Percentiles rank a stretch among this genome's conserved stretches.
Conservation (phyloP, 2,888 invertebrate species). For the Girardia tigrina region DNA sequence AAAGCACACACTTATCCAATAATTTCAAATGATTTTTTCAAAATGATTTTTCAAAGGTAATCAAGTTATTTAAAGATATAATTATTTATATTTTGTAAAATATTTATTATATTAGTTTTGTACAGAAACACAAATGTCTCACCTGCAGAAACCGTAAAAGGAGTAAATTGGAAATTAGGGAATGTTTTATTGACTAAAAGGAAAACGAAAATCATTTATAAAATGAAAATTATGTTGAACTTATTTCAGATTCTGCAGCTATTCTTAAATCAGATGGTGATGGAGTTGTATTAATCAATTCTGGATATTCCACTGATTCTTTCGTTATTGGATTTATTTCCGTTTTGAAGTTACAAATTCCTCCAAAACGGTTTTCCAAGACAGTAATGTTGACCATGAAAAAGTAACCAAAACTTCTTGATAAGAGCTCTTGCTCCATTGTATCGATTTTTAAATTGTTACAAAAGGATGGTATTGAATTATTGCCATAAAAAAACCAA, state of each 20-base stretch:
- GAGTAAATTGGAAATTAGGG: background rate
- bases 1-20: too few relatives aligned
- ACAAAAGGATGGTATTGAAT: background rate
- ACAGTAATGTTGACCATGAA: background rate
- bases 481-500: background rate
- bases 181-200: background rate
- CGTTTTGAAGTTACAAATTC: background rate
- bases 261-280: background rate
- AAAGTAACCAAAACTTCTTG: background rate
- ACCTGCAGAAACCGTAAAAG: background rate
- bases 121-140: too few relatives aligned
- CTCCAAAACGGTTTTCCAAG: background rate
- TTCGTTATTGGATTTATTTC: background rate
- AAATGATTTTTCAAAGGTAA: too few relatives aligned
- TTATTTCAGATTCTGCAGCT: background rate
- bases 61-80: too few relatives aligned
- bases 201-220: background rate
- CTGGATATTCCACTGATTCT: background rate
- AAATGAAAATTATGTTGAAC: background rate
- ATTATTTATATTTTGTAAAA: too few relatives aligned
- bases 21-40: too few relatives aligned
- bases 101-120: too few relatives aligned
- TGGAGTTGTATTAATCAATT: background rate
- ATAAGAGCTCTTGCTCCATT: background rate
- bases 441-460: background rate